Evolutionary conservation across 1,140 invertebrate species (phyloP), one percentile per base, ranked within the genome.

Genomic region (Meloidogyne exigua): DNA sequence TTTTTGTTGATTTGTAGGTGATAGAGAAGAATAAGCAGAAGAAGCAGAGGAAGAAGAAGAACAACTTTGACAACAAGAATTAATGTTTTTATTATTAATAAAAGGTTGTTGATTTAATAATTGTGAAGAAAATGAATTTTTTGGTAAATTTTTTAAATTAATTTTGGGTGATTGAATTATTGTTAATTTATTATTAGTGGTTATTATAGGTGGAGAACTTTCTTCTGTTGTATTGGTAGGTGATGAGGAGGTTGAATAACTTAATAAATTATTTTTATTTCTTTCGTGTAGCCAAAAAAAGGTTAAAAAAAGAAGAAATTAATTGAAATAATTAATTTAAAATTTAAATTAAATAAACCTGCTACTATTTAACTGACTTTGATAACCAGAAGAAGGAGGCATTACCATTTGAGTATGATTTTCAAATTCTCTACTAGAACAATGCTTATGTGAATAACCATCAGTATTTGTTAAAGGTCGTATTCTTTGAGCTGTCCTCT

Each of bases 321-420:
- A n/a, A n/a, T n/a, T n/a, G 18, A 68, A 32, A 39, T n/a, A n/a
- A 36, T 12, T 44, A 18, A 13, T 73, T 28, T 36, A 15, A 32
- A 32, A 25, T n/a, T n/a, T 10, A 66, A 28, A 74, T 28, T 76
- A 1, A 63, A 39, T 9, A 15, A n/a, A 78, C 49, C 72, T 73
- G 57, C 78, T 80, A 66, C 81, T 83, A 72, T 82, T 82, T 74
- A 83, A 84, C 57, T 78, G 81, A 42, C 81, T 82, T 39, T 82
- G 81, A 66, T 82, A 82, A 36, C 81, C 81, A 21, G 81, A 83
- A 11, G 81, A 82, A 13, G 80, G 77, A 9, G 72, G 39, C 64
- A 78, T 62, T 36, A 68, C 76, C n/a, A 67, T 63, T 13, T 36
- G 66, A 25, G 49, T 7, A 62, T 21, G 71, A 21, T 12, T 42